Evolutionary conservation across 2,113 vertebrate species (phyloP).

Genomic region (Cercopithecus mona): DNA sequence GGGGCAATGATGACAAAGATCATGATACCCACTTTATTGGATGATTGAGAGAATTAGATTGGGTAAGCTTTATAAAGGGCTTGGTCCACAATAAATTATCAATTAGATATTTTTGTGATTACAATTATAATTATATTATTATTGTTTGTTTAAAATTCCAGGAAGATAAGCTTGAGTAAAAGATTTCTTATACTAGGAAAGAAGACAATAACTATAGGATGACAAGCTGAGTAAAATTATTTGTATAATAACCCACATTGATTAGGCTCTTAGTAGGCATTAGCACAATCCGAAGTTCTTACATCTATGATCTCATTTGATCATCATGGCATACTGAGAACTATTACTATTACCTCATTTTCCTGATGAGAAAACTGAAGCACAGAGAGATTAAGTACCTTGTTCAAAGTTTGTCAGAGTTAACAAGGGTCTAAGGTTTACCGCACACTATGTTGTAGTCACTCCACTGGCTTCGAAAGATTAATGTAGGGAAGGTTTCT

Average conservation of each 20-base stretch:
- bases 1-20: not conserved
- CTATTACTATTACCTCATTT: not conserved
- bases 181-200: not conserved
- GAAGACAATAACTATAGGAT: not conserved
- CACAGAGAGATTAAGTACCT: not conserved
- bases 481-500: not conserved
- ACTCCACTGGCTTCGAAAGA: not conserved
- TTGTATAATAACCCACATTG: not conserved
- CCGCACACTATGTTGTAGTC: not conserved
- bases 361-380: not conserved
- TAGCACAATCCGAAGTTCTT: not conserved
- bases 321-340: not conserved
- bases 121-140: not conserved
- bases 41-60: not conserved
- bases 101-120: not conserved
- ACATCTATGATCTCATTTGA: not conserved
- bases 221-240: not conserved
- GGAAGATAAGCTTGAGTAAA: not conserved
- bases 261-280: not conserved
- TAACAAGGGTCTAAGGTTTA: not conserved
- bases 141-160: slow-evolving; percentile 6
- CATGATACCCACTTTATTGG: not conserved
- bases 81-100: not conserved
- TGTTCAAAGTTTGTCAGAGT: not conserved
- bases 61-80: not conserved